phyloP scores from a whole-genome alignment of 2,797 vertebrate species.

The Clarias laeviceps region DNA sequence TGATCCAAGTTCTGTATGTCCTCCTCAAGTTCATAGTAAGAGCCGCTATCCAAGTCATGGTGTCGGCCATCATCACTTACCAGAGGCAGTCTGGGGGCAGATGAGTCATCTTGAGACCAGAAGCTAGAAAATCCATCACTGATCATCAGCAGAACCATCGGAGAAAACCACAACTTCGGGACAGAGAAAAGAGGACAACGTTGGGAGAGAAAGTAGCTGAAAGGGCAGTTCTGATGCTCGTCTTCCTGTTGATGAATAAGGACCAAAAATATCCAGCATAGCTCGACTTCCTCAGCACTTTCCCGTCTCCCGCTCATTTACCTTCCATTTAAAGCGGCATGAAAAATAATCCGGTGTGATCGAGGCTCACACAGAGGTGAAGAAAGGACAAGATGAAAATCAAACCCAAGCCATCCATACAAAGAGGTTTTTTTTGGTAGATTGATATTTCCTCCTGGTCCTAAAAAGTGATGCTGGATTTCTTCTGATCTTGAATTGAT shows the following conservation, averaged over 20 bases:
- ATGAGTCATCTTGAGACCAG: constrained; percentile 53
- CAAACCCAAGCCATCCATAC: background rate
- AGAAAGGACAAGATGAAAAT: background rate
- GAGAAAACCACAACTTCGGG: background rate
- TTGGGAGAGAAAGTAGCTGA: constrained; percentile 34
- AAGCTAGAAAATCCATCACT: constrained; percentile 63
- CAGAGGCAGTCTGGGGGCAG: constrained; percentile 54
- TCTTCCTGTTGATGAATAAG: constrained; percentile 52
- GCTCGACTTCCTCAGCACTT: constrained; percentile 51
- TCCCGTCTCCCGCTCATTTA: constrained; percentile 20
- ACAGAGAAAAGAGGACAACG: constrained; percentile 2
- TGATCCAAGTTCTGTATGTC: constrained; percentile 1
- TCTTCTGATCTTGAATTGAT: background rate
- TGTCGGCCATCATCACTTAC: constrained; percentile 61
- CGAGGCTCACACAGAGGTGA: background rate
- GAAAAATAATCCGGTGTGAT: background rate
- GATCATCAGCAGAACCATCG: constrained; percentile 22
- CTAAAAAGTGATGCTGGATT: background rate
- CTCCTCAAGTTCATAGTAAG: constrained; percentile 27
- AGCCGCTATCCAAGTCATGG: constrained; percentile 19
- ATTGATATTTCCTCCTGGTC: background rate
- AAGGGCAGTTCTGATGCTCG: constrained; percentile 17
- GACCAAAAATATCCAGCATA: constrained; percentile 58
- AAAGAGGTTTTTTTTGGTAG: background rate
- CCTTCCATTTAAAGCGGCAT: constrained; percentile 13